Conservation (phyloP, 2,888 invertebrate genomes). For the Yponomeuta plumbellus region DNA sequence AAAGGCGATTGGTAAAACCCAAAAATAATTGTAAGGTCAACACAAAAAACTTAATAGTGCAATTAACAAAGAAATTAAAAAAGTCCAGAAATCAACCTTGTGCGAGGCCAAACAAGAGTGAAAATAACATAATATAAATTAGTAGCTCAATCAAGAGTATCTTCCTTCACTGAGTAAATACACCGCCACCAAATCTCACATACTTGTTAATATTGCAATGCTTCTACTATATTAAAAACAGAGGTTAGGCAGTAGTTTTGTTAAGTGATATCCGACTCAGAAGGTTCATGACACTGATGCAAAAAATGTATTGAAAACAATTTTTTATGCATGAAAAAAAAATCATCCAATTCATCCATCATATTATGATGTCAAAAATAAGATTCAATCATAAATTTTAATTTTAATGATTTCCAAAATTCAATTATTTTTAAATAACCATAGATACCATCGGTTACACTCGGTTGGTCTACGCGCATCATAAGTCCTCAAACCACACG, state of each 20-base stretch:
- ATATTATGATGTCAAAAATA: too few species aligned
- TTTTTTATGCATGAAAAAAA: too few species aligned
- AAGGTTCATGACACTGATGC: too few species aligned
- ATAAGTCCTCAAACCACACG: too few species aligned
- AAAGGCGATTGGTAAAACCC: background rate
- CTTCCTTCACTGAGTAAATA: background rate
- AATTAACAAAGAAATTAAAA: background rate
- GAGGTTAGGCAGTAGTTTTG: background rate
- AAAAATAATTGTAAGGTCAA: background rate
- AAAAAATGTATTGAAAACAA: background rate
- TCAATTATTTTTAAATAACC: too few species aligned
- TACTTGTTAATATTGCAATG: background rate
- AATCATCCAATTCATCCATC: too few species aligned
- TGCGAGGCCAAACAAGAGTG: constrained; percentile 14
- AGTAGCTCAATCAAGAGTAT: background rate
- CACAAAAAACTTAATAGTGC: background rate
- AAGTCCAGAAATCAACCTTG: constrained; percentile 11
- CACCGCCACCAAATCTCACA: constrained; percentile 9
- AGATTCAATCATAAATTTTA: background rate
- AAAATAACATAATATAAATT: constrained; percentile 8
- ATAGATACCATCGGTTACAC: too few species aligned
- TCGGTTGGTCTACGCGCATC: too few species aligned
- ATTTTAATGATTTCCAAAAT: too few species aligned
- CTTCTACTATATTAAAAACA: background rate
- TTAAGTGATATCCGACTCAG: too few species aligned